Conservation (phyloP, 2,888 invertebrate genomes). For the Sphecodes monilicornis region DNA sequence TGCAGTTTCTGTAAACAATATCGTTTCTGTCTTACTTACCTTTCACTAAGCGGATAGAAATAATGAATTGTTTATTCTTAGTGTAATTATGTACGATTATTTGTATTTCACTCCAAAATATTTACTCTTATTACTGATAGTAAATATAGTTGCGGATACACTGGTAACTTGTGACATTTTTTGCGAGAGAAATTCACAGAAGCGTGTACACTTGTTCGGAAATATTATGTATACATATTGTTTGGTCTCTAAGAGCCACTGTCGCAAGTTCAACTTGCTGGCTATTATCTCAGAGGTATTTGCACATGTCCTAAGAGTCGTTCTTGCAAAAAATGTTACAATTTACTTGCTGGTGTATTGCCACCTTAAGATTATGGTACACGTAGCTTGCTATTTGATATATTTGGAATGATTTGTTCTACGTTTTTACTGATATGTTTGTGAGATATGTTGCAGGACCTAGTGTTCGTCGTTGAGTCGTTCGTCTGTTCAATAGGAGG, state of each 20-base stretch:
- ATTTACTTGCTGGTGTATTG: neutral
- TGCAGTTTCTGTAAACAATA: neutral
- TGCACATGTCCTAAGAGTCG: neutral
- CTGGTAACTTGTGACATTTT: neutral
- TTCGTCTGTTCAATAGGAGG: constrained; percentile 14
- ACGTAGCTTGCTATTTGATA: neutral
- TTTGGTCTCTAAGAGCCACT: neutral
- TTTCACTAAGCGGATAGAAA: neutral
- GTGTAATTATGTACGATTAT: neutral
- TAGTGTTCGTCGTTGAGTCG: neutral
- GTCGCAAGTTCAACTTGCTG: neutral
- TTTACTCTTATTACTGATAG: neutral
- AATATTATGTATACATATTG: neutral
- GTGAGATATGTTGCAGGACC: constrained; percentile 64
- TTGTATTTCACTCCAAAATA: neutral
- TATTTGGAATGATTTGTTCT: neutral
- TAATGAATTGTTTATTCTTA: neutral
- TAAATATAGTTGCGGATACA: neutral
- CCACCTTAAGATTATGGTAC: neutral
- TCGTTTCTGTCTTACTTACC: neutral
- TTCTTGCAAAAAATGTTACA: neutral
- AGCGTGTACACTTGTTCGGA: neutral
- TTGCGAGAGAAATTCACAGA: neutral
- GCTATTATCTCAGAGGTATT: no score
- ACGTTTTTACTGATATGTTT: constrained; percentile 37